These are phyloP conservation scores for Melanophora roralis DNA, from an alignment of 2,888 invertebrate genomes.

Conservation along the genomic window DNA sequence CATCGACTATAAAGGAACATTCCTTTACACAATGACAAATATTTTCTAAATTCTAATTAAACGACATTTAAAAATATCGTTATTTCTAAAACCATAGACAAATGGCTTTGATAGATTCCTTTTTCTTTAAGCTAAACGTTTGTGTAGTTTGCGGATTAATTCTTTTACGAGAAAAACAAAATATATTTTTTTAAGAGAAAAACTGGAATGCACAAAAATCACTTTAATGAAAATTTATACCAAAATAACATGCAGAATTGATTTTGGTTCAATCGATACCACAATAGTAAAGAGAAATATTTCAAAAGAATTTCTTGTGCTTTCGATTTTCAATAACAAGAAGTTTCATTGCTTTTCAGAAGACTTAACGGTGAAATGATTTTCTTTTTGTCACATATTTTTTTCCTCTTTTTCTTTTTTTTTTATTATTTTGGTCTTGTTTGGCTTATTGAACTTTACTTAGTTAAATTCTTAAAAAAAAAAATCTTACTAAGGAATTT, in stretches of 20 bases:
- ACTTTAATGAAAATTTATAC: conserved; percentile 9
- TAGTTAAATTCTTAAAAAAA: conserved; percentile 4
- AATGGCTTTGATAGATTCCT: conserved; percentile 35
- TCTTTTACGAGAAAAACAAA: neutral
- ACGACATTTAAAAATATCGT: conserved; percentile 52
- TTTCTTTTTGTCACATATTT: neutral
- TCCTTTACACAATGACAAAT: conserved; percentile 27
- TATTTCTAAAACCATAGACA: conserved; percentile 43
- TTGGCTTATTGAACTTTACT: conserved; percentile 31
- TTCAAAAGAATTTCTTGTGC: conserved; percentile 18
- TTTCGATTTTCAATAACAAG: conserved; percentile 18
- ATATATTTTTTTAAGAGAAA: neutral
- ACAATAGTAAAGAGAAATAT: neutral
- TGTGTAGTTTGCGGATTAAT: conserved; percentile 15
- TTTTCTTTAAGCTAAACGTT: conserved; percentile 1
- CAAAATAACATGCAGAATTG: conserved; percentile 29
- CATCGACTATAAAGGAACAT: conserved; percentile 59
- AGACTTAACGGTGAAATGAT: conserved; percentile 20
- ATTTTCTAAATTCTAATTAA: conserved; percentile 63
- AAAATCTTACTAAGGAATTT: neutral
- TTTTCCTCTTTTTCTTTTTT: no score
- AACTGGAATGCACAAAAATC: neutral
- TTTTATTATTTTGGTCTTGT: neutral
- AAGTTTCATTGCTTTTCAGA: conserved; percentile 16
- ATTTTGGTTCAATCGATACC: conserved; percentile 5